Base-by-base conservation (phyloP, 2,888 invertebrate species). In the Microdon myrmicae region DNA sequence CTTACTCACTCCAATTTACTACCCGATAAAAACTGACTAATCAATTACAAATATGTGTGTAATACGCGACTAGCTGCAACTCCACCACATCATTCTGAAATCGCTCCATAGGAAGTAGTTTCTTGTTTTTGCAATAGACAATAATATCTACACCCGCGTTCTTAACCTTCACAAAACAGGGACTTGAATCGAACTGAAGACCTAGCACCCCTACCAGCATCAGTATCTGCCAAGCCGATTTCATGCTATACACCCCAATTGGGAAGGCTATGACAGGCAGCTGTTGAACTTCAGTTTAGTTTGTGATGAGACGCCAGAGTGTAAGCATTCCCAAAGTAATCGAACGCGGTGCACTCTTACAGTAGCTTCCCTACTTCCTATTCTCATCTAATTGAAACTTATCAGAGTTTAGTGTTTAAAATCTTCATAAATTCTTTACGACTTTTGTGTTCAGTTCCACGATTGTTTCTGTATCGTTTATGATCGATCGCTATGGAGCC, bases 31-130 rank as follows among this genome's bases (percentile, higher is more conserved):
- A 55, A 61, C 58, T 64, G 58, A 19, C 53, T 31, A 51, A 51
- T 64, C 51, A 64, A 64, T 64, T 43, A 51, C 58, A 58, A 51
- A 58, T 64, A 53, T 47, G 58, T 37, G 14, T 58, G 58, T 53
- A 64, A 64, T 64, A 41, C 43, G 25, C 44, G 55, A 47, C 34
- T 47, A 47, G 26, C 41, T 32, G 37, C 45, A 53, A 60, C 43
- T 51, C 31, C n/a, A n/a, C n/a, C n/a, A n/a, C n/a, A n/a, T n/a
- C n/a, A n/a, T n/a, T 45, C 25, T 19, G n/a, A 61, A 45, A 16
- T 45, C 35, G 29, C 38, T 28, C 29, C 35, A 20, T 23, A 53
- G 9, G 14, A 28, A 10, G 1, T 8, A 53, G 22, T 49, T 31
- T 45, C 29, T 54, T 16, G 32, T 14, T 29, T 7, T 34, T 16